Evolutionary conservation across 2,888 invertebrate species (phyloP).

Genomic region (Lithophane leautieri): DNA sequence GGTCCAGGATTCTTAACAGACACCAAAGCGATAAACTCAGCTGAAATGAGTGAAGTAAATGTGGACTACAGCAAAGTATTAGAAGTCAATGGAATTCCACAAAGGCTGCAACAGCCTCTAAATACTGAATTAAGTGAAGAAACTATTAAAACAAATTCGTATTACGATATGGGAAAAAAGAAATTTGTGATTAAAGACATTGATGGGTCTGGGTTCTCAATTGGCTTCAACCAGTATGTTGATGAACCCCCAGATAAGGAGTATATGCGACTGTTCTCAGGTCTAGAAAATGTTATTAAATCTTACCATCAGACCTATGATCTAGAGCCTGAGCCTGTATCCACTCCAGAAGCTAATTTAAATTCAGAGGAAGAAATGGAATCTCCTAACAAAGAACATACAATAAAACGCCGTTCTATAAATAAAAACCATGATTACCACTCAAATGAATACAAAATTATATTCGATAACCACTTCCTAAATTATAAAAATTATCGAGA

Average conservation of each 20-base stretch:
- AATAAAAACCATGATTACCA: slow-evolving; percentile 70
- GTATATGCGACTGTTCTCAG: slow-evolving; percentile 80
- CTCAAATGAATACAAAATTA: slow-evolving; percentile 75
- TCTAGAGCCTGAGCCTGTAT: not conserved
- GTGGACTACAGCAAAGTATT: slow-evolving; percentile 77
- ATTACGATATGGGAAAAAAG: slow-evolving; percentile 75
- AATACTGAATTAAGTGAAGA: slow-evolving; percentile 70
- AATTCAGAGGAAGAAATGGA: slow-evolving; percentile 42
- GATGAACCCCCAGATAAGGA: slow-evolving; percentile 83
- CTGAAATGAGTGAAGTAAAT: slow-evolving; percentile 77
- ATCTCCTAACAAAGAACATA: slow-evolving; percentile 63
- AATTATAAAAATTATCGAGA: slow-evolving; percentile 75
- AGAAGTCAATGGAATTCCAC: slow-evolving; percentile 75
- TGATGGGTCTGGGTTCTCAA: slow-evolving; percentile 82
- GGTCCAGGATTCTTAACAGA: slow-evolving; percentile 75
- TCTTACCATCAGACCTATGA: slow-evolving; percentile 79
- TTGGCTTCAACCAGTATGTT: slow-evolving; percentile 84
- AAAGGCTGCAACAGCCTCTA: slow-evolving; percentile 81
- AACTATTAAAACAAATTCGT: slow-evolving; percentile 60
- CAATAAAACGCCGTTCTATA: slow-evolving; percentile 69
- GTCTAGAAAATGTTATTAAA: slow-evolving; percentile 80
- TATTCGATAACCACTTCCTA: slow-evolving; percentile 70
- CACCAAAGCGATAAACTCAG: slow-evolving; percentile 81
- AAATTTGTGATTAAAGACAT: slow-evolving; percentile 82
- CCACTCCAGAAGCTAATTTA: slow-evolving; percentile 31